Percentiles rank a stretch among this genome's conserved stretches.
These are phyloP conservation scores for Zaprionus camerounensis DNA, from an alignment of 1,140 invertebrate genomes.

Conservation along the genomic window DNA sequence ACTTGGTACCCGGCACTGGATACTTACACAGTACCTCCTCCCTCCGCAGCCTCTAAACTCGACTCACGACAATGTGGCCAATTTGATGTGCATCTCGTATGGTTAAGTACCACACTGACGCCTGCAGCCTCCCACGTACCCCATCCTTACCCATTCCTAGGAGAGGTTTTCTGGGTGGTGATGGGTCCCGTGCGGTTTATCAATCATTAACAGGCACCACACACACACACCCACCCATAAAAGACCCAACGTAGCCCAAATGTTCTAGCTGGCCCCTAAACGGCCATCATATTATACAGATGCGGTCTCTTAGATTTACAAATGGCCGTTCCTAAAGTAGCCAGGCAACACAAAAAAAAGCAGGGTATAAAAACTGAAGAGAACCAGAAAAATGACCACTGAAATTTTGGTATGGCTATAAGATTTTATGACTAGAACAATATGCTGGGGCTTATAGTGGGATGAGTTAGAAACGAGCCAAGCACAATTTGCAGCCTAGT, in stretches of 20 bases:
- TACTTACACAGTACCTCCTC: conserved; percentile 41
- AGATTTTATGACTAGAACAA: conserved; percentile 51
- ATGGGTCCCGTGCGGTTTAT: conserved; percentile 78
- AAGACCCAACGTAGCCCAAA: conserved; percentile 39
- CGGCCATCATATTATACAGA: conserved; percentile 66
- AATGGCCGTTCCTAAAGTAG: conserved; percentile 43
- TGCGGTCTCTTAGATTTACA: conserved; percentile 59
- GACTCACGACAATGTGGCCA: conserved; percentile 75
- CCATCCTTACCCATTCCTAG: background rate
- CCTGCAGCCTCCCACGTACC: background rate
- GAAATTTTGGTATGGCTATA: conserved; percentile 56
- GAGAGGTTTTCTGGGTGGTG: conserved; percentile 51
- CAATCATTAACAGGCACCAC: conserved; percentile 73
- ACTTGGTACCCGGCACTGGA: conserved; percentile 8
- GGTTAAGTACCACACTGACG: conserved; percentile 1
- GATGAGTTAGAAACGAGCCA: conserved; percentile 51
- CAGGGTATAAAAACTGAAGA: conserved; percentile 13
- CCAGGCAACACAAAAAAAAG: conserved; percentile 2
- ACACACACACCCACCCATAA: conserved; percentile 12
- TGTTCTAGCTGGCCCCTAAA: conserved; percentile 62
- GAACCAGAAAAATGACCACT: conserved; percentile 15
- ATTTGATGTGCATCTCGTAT: conserved; percentile 68
- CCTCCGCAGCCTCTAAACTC: conserved; percentile 19
- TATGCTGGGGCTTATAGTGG: conserved; percentile 18
- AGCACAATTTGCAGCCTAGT: conserved; percentile 49